A percentile compares a stretch with the other conserved stretches of the same genome.
These are phyloP conservation scores for Microtus richardsoni DNA, from an alignment of 2,113 vertebrate genomes.

Conservation along the genomic window DNA sequence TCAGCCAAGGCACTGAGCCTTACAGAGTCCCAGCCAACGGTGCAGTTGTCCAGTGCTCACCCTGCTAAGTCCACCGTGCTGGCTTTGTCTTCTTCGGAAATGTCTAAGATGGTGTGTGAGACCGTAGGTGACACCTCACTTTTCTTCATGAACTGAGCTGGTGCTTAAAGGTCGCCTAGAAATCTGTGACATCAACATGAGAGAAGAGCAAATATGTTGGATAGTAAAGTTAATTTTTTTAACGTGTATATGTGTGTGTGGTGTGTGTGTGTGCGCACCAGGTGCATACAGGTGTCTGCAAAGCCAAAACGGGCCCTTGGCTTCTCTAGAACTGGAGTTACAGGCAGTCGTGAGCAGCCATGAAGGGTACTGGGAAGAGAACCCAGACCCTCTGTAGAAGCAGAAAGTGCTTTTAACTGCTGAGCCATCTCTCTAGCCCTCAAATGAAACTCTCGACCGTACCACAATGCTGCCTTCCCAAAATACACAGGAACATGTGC, in stretches of 20 bases:
- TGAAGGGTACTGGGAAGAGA: not conserved
- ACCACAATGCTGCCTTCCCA: not conserved
- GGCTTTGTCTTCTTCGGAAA: not conserved
- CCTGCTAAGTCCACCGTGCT: not conserved
- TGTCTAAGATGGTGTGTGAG: not conserved
- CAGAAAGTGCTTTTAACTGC: not conserved
- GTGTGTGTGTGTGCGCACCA: no score
- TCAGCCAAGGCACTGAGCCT: not conserved
- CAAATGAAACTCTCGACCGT: not conserved
- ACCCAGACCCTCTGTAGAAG: not conserved
- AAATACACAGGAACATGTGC: not conserved
- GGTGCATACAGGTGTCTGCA: not conserved
- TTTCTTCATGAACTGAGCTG: not conserved
- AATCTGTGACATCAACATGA: not conserved
- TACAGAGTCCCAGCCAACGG: not conserved
- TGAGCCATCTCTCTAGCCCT: not conserved
- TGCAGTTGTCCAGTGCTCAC: not conserved
- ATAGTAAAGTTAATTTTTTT: not conserved
- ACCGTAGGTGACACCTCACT: not conserved
- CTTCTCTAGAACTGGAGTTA: not conserved
- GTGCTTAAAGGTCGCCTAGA: slow-evolving; percentile 13
- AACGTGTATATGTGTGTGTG: not conserved
- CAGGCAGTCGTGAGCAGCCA: not conserved
- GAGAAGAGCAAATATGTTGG: not conserved
- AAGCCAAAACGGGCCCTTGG: not conserved